phyloP scores from a whole-genome alignment of 2,797 vertebrate genomes.

The Alouatta caraya region DNA sequence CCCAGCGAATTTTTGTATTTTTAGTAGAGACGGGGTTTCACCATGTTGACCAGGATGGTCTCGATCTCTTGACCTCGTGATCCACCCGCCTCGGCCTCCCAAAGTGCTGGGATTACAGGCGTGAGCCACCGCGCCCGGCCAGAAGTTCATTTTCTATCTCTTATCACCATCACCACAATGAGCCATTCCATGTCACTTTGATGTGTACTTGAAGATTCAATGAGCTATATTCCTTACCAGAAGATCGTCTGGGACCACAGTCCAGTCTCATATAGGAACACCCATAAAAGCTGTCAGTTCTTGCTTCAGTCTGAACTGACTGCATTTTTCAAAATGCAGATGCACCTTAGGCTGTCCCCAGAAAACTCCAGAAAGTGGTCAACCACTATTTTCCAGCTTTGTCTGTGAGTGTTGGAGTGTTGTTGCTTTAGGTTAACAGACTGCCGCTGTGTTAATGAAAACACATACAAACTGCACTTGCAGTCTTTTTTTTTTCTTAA shows the following conservation, averaged over 20 bases:
- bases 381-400: neutral
- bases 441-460: neutral
- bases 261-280: neutral
- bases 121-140: no score
- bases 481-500: neutral
- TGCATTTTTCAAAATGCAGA: neutral
- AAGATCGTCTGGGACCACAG: neutral
- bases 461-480: constrained; percentile 21
- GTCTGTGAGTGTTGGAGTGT: fast-evolving
- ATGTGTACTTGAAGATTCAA: neutral
- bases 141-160: neutral
- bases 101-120: no score
- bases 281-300: neutral
- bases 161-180: neutral
- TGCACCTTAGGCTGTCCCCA: neutral
- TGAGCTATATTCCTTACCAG: neutral
- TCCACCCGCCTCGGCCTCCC: no score
- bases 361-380: neutral
- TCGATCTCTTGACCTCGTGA: no score
- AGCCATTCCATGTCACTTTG: neutral
- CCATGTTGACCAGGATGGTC: no score
- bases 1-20: no score
- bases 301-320: neutral
- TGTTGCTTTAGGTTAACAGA: neutral
- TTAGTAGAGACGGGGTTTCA: no score